Percentiles rank a stretch among this genome's conserved stretches.
These are phyloP conservation scores for Borostomias antarcticus DNA, from an alignment of 2,797 vertebrate genomes.

Conservation along the genomic window DNA sequence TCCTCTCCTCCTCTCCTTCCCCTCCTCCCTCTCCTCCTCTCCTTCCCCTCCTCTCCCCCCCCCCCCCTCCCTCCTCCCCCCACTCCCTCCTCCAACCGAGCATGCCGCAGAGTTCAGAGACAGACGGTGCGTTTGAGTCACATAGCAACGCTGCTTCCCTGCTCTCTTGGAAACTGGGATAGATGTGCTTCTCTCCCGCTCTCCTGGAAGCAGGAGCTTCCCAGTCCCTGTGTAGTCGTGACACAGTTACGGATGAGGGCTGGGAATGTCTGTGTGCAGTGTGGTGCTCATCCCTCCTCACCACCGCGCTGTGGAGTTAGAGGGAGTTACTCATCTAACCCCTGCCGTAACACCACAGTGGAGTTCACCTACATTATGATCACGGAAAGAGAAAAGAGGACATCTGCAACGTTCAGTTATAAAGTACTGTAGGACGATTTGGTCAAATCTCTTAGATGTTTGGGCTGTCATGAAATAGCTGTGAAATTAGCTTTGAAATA, in stretches of 20 bases:
- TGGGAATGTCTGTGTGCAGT: constrained; percentile 32
- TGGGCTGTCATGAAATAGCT: too few species aligned
- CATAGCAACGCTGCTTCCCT: constrained; percentile 27
- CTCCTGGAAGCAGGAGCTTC: constrained; percentile 28
- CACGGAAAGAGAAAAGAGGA: too few species aligned
- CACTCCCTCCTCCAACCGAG: constrained; percentile 59
- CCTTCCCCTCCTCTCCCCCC: background rate
- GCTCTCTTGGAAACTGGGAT: constrained; percentile 50
- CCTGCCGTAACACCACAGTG: too few species aligned
- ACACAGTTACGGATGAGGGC: constrained; percentile 51
- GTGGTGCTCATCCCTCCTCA: constrained; percentile 31
- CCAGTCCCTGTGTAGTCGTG: constrained; percentile 46
- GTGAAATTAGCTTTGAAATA: background rate
- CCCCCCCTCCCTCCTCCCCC: constrained; percentile 17
- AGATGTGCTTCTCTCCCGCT: background rate
- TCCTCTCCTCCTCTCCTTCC: too few species aligned
- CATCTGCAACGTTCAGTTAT: too few species aligned
- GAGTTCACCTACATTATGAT: background rate
- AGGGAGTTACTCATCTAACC: too few species aligned
- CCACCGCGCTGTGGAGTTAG: too few species aligned
- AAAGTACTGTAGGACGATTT: too few species aligned
- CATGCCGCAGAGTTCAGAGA: constrained; percentile 69
- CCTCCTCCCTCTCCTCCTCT: background rate
- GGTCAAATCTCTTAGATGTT: too few species aligned
- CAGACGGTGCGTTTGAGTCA: constrained; percentile 38